Evolutionary conservation across 2,888 invertebrate genomes (phyloP).

Genomic region (Apamea epomidion): DNA sequence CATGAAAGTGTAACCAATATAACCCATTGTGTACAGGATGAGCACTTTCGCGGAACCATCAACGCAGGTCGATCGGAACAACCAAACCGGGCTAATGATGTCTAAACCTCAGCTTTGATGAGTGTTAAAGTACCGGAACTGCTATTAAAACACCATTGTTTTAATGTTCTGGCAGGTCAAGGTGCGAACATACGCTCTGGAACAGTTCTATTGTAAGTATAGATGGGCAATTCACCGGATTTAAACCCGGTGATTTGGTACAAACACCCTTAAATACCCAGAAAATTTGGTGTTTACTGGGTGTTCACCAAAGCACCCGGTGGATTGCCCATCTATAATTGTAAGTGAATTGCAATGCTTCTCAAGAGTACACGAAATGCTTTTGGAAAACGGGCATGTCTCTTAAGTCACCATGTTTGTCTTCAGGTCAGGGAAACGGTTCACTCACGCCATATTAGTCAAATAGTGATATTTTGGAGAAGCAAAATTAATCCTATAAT

Average conservation of each 20-base stretch:
- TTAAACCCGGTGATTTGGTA: no score
- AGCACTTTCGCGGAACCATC: slow-evolving; percentile 46
- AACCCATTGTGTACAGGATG: slow-evolving; percentile 31
- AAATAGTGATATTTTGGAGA: neutral
- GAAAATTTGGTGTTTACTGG: no score
- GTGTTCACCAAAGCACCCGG: no score
- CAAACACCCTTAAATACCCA: no score
- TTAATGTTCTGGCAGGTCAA: slow-evolving; percentile 18
- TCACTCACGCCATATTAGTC: neutral
- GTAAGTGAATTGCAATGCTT: neutral
- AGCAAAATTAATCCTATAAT: neutral
- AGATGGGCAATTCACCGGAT: no score
- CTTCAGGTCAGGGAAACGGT: no score
- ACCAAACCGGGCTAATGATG: slow-evolving; percentile 43
- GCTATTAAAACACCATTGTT: slow-evolving; percentile 55
- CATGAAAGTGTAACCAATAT: slow-evolving; percentile 36
- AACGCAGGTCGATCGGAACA: slow-evolving; percentile 46
- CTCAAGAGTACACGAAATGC: neutral
- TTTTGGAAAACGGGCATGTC: neutral
- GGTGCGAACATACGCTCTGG: neutral
- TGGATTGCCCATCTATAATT: neutral
- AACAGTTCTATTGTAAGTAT: neutral
- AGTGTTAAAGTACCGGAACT: slow-evolving; percentile 31
- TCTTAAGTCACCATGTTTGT: neutral
- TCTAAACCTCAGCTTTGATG: slow-evolving; percentile 10